These are phyloP conservation scores for Clistopyga incitator DNA, from an alignment of 2,888 invertebrate species.

Conservation along the genomic window DNA sequence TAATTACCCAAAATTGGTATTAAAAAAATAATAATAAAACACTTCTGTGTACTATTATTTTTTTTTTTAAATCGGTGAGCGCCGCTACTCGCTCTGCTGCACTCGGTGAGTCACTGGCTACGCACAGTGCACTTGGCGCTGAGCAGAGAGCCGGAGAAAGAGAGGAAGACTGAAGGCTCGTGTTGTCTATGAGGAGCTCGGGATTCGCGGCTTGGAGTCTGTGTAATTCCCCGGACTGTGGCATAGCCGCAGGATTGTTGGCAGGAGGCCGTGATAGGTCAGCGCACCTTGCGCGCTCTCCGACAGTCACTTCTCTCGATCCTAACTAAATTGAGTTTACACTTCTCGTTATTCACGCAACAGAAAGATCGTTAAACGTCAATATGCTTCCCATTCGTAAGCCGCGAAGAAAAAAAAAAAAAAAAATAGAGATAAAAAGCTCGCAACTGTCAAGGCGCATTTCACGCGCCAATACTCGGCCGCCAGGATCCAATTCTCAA, in stretches of 20 bases:
- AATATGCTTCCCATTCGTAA: not conserved
- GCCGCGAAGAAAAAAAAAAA: not conserved
- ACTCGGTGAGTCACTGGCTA: slow-evolving; percentile 42
- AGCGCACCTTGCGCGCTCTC: slow-evolving; percentile 75
- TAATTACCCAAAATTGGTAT: no score
- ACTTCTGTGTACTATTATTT: no score
- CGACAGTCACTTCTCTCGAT: slow-evolving; percentile 52
- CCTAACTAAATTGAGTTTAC: slow-evolving; percentile 36
- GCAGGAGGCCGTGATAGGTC: slow-evolving; percentile 74
- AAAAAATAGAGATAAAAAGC: no score
- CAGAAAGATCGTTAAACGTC: slow-evolving; percentile 19
- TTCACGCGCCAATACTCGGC: slow-evolving; percentile 8
- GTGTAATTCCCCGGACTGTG: slow-evolving; percentile 73
- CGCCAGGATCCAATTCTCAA: not conserved
- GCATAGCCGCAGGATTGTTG: slow-evolving; percentile 67
- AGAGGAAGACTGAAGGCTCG: slow-evolving; percentile 27
- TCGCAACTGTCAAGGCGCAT: not conserved
- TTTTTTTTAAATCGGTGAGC: no score
- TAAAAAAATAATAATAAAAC: no score
- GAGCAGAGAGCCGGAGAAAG: not conserved
- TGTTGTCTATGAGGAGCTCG: not conserved
- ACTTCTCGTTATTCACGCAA: slow-evolving; percentile 36
- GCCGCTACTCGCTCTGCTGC: slow-evolving; percentile 26
- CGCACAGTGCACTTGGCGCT: slow-evolving; percentile 36
- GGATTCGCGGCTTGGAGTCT: slow-evolving; percentile 52